Conservation (phyloP, 1,140 invertebrate species). For the Drosophila repleta region DNA sequence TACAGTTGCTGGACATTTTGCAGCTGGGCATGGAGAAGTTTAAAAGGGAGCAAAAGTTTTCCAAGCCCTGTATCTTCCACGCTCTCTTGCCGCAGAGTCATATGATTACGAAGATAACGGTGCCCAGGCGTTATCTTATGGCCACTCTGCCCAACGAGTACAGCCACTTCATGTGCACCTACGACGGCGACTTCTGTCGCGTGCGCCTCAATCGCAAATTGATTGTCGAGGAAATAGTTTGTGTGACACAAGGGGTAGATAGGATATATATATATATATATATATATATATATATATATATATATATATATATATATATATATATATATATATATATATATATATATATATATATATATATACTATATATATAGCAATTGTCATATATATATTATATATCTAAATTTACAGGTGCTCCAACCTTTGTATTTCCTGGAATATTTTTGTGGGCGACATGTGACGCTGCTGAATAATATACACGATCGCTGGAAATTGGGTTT, state of each 20-base stretch:
- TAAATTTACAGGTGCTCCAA: background rate
- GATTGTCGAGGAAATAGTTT: constrained; percentile 52
- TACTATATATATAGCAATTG: too few relatives aligned
- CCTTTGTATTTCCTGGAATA: constrained; percentile 47
- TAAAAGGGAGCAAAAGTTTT: constrained; percentile 19
- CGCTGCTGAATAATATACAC: constrained; percentile 51
- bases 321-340: background rate
- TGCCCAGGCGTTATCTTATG: constrained; percentile 46
- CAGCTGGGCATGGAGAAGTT: background rate
- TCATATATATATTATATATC: background rate
- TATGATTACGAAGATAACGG: constrained; percentile 45
- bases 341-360: background rate
- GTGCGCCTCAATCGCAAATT: constrained; percentile 19
- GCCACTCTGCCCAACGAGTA: constrained; percentile 32
- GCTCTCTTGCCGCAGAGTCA: constrained; percentile 45
- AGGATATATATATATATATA: background rate
- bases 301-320: background rate
- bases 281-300: too few relatives aligned
- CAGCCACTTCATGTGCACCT: constrained; percentile 48
- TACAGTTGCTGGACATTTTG: constrained; percentile 30
- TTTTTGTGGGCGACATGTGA: constrained; percentile 61
- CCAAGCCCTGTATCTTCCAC: constrained; percentile 28
- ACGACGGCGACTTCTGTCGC: constrained; percentile 50
- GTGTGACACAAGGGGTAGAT: constrained; percentile 43
- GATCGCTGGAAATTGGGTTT: constrained; percentile 38